These are phyloP conservation scores for Erynnis tages DNA, from an alignment of 2,888 invertebrate genomes.

Conservation along the genomic window DNA sequence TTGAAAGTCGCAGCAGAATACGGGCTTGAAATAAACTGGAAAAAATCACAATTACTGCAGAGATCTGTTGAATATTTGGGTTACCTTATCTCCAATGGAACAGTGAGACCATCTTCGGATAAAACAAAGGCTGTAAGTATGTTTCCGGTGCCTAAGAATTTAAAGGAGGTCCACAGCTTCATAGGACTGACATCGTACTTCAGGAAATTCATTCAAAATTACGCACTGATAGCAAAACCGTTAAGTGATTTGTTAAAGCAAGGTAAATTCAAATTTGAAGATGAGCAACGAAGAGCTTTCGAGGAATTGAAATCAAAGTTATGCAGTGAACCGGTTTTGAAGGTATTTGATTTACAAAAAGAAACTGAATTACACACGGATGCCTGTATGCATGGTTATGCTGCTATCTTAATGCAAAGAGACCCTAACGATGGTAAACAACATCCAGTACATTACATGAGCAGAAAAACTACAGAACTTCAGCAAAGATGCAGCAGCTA, in stretches of 20 bases:
- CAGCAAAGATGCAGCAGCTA: conserved; percentile 34
- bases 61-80: background rate
- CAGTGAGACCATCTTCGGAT: background rate
- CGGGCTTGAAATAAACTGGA: background rate
- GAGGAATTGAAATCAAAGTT: background rate
- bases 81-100: background rate
- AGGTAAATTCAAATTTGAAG: background rate
- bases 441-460: conserved; percentile 35
- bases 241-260: background rate
- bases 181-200: background rate
- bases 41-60: background rate
- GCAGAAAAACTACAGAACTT: conserved; percentile 29
- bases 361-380: background rate
- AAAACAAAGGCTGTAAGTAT: background rate
- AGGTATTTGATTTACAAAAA: background rate
- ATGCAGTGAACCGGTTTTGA: background rate
- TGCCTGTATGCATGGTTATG: conserved; percentile 13
- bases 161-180: background rate
- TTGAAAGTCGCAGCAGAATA: background rate
- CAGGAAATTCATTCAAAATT: background rate
- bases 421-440: conserved; percentile 20
- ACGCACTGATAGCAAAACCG: background rate
- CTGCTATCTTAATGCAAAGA: conserved; percentile 34
- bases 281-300: background rate
- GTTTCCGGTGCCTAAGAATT: background rate